phyloP scores from a whole-genome alignment of 1,140 invertebrate species.

The Bursaphelenchus mucronatus region DNA sequence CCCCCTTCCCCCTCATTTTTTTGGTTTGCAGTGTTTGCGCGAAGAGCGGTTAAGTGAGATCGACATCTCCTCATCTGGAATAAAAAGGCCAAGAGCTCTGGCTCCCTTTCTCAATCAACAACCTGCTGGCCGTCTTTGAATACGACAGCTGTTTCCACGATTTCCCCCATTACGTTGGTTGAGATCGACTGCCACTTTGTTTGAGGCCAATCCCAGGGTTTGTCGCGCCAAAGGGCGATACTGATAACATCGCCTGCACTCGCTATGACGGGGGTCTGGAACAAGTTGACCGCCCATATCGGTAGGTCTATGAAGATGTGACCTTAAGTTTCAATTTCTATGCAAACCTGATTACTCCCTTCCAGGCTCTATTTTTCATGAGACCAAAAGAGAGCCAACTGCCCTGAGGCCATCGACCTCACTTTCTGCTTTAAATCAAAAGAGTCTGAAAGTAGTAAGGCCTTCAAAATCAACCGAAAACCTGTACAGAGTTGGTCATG shows the following conservation, averaged over 20 bases:
- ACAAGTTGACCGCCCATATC: conserved; percentile 45
- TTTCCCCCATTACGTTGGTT: too few relatives aligned
- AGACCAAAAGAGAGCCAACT: conserved; percentile 25
- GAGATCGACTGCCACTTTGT: too few relatives aligned
- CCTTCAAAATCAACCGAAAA: conserved; percentile 56
- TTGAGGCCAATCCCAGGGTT: too few relatives aligned
- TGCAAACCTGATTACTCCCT: not conserved
- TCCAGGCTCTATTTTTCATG: conserved; percentile 40
- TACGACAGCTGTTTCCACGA: too few relatives aligned
- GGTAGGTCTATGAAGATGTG: conserved; percentile 24
- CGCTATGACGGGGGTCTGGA: conserved; percentile 39
- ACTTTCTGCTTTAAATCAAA: conserved; percentile 57
- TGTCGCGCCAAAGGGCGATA: too few relatives aligned
- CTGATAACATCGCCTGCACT: not conserved
- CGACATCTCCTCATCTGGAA: too few relatives aligned
- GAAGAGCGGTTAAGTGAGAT: too few relatives aligned
- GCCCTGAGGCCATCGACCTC: conserved; percentile 47
- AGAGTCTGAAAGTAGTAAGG: conserved; percentile 46
- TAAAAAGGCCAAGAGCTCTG: too few relatives aligned
- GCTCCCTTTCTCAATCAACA: too few relatives aligned
- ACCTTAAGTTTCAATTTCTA: not conserved
- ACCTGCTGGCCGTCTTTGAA: too few relatives aligned
- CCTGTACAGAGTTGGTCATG: conserved; percentile 28
- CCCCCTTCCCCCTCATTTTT: too few relatives aligned
- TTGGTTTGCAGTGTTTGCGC: too few relatives aligned